A percentile compares a stretch with the other conserved stretches of the same genome.
Conservation (phyloP, 2,113 vertebrate species). For the Hyperopisus bebe region DNA sequence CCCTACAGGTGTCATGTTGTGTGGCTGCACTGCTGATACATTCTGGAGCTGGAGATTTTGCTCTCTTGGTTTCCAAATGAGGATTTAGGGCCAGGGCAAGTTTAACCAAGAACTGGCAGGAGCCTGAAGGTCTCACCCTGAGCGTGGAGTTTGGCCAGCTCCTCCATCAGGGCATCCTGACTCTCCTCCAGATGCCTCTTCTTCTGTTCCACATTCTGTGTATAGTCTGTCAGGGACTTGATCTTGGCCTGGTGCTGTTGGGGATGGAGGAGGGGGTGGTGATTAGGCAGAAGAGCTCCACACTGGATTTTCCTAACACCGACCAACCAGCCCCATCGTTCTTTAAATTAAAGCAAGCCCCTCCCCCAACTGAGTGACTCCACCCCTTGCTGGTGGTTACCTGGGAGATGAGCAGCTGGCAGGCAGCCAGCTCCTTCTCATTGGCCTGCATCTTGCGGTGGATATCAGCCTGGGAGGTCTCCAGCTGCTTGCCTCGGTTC, state of each 20-base stretch:
- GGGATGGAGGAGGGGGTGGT: background rate
- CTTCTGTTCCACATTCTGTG: constrained; percentile 90
- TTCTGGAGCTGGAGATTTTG: background rate
- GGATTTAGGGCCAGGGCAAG: background rate
- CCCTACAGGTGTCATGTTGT: background rate
- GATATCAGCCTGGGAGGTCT: background rate
- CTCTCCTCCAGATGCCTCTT: constrained; percentile 81
- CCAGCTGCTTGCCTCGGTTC: background rate
- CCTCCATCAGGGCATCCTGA: constrained; percentile 77
- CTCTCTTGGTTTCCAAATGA: background rate
- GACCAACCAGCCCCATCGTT: background rate
- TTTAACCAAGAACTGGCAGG: background rate
- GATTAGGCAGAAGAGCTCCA: background rate
- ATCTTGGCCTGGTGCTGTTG: constrained; percentile 87
- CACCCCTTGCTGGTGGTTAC: constrained; percentile 43
- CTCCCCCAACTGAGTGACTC: background rate
- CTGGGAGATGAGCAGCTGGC: constrained; percentile 50
- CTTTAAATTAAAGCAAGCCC: background rate
- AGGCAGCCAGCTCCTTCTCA: background rate
- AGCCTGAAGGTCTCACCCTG: constrained; percentile 59
- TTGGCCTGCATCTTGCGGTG: background rate
- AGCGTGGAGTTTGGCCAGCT: constrained; percentile 74
- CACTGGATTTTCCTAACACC: background rate
- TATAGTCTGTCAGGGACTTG: constrained; percentile 84
- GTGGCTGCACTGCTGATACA: background rate